phyloP scores from a whole-genome alignment of 2,888 invertebrate genomes.

The Apodemia duryi region DNA sequence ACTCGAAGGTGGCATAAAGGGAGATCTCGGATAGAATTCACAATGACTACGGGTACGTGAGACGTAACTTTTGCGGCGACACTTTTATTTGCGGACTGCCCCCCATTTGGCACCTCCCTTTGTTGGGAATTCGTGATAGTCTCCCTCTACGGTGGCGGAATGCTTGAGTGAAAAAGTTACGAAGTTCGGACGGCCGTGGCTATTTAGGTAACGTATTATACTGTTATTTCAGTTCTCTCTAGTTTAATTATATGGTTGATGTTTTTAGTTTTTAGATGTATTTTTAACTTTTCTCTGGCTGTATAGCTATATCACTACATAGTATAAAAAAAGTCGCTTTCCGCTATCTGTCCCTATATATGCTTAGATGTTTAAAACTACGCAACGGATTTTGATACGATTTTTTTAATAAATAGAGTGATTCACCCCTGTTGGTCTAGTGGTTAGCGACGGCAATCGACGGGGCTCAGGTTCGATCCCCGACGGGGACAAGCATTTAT shows the following conservation, averaged over 20 bases:
- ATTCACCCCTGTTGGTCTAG: no score
- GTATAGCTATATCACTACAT: not conserved
- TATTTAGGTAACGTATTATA: constrained; percentile 32
- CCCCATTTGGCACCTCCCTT: constrained; percentile 49
- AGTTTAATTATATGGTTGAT: not conserved
- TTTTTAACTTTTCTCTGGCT: not conserved
- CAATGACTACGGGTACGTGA: constrained; percentile 59
- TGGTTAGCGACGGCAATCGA: no score
- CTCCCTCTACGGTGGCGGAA: constrained; percentile 39
- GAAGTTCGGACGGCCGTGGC: constrained; percentile 33
- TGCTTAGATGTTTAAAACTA: no score
- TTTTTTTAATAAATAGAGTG: no score
- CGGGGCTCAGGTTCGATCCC: no score
- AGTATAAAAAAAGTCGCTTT: no score
- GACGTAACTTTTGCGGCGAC: constrained; percentile 48
- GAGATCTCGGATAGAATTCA: constrained; percentile 53
- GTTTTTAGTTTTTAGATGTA: not conserved
- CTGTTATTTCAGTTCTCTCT: constrained; percentile 29
- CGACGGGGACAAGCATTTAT: no score
- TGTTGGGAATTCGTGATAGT: constrained; percentile 38
- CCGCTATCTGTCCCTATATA: no score
- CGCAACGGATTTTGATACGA: no score
- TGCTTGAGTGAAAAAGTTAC: constrained; percentile 39
- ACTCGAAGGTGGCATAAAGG: constrained; percentile 40
- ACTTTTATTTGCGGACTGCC: constrained; percentile 56